Conservation (phyloP, 1,140 invertebrate species). For the Lanistes nyassanus region DNA sequence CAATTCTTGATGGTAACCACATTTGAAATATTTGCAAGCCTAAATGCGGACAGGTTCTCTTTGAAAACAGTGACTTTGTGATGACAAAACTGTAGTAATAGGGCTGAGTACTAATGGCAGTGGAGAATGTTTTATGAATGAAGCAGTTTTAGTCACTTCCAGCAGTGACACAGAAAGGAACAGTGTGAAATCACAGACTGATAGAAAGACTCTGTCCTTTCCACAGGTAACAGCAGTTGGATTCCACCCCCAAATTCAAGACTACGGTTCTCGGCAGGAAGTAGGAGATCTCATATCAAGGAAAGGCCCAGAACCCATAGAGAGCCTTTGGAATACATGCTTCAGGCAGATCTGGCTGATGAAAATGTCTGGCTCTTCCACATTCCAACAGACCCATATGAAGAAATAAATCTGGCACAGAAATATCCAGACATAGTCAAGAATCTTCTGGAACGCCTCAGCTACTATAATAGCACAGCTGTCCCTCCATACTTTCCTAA, state of each 20-base stretch:
- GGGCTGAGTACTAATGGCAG: too few species aligned
- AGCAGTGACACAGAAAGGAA: too few species aligned
- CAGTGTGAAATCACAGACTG: too few species aligned
- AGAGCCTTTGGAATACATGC: neutral
- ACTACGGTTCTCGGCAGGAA: neutral
- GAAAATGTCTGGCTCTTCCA: constrained; percentile 60
- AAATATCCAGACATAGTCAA: constrained; percentile 35
- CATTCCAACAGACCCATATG: constrained; percentile 44
- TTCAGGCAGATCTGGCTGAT: neutral
- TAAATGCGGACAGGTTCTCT: too few species aligned
- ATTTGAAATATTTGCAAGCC: too few species aligned
- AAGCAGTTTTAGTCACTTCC: too few species aligned
- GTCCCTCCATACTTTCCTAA: constrained; percentile 42
- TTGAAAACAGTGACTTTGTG: too few species aligned
- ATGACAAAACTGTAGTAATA: too few species aligned
- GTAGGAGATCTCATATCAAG: neutral
- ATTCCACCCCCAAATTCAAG: constrained; percentile 27
- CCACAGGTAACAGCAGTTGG: constrained; percentile 35
- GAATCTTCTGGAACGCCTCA: constrained; percentile 43
- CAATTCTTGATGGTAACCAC: neutral
- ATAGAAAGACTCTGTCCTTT: neutral
- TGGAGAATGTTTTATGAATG: too few species aligned
- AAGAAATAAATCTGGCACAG: constrained; percentile 42
- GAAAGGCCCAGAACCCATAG: too few species aligned
- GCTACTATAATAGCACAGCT: constrained; percentile 45